Evolutionary conservation across 1,140 invertebrate species (phyloP), one percentile per base, ranked within the genome.

Genomic region (Zaprionus camerounensis): DNA sequence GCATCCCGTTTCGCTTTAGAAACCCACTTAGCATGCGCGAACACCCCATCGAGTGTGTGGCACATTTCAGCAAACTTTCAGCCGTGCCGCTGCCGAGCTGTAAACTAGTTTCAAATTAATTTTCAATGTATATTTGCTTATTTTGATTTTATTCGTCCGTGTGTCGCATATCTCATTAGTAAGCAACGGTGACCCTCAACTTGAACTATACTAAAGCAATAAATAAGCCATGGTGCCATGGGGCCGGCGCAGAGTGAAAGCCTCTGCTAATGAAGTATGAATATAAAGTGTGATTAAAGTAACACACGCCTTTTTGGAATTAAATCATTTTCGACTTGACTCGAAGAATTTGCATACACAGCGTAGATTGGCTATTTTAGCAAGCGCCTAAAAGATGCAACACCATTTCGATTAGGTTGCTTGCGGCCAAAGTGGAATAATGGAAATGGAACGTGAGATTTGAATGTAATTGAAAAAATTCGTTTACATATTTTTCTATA

Each of bases 21-120:
- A 88, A 87, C 84, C 84, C 85, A 88, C 81, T 87, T 87, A 84
- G 85, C 84, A 87, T 88, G 78, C 59, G 74, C 49, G 17, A 69
- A 62, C 81, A 56, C 55, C 75, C 26, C 51, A 28, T 53, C 31
- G 24, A 26, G 20, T 44, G 70, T 61, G 78, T 86, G 79, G 71
- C 82, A 86, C 72, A 86, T 80, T 78, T 82, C 51, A 77, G 72
- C 70, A 28, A 55, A 64, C 79, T 81, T 81, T 81, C 79, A 57
- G 78, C 53, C 20, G 24, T 34, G 31, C 9, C 31, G 31, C 9
- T 34, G 13, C 24, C 31, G 26, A 24, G 28, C 57, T 11, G 49
- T 20, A 86, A 87, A 88, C 83, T 67, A 74, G 83, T 87, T 87
- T 84, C 34, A 71, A 67, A 77, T 80, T 78, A 72, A 71, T 79